Evolutionary conservation across 2,113 vertebrate species (phyloP).

Genomic region (Pachypanchax playfairii): DNA sequence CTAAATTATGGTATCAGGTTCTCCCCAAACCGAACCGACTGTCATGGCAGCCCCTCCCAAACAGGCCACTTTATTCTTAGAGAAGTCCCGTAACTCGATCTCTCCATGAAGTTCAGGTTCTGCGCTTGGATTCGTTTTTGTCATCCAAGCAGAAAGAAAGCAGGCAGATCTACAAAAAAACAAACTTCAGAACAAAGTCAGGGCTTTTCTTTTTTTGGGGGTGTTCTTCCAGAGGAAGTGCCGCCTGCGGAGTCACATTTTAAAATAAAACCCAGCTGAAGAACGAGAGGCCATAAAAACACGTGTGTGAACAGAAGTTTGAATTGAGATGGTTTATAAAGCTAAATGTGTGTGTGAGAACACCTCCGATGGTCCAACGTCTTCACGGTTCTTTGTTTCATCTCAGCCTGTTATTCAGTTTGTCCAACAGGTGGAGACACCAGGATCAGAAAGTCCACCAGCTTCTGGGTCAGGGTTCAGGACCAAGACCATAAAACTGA

Average conservation of each 20-base stretch:
- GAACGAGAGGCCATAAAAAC: neutral
- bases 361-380: no score
- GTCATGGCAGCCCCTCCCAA: slow-evolving; percentile 68
- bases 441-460: neutral
- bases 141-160: slow-evolving; percentile 32
- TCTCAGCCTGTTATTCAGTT: neutral
- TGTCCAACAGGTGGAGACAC: slow-evolving; percentile 23
- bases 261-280: slow-evolving; percentile 64
- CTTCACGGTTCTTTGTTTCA: neutral
- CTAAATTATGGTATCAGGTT: slow-evolving; percentile 74
- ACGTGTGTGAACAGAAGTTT: neutral
- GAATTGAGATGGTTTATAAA: neutral
- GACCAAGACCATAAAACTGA: neutral
- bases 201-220: slow-evolving; percentile 9
- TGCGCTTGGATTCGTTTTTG: slow-evolving; percentile 55
- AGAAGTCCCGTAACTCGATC: slow-evolving; percentile 61
- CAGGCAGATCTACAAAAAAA: slow-evolving; percentile 60
- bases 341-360: neutral
- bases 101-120: slow-evolving; percentile 23
- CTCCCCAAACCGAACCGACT: slow-evolving; percentile 45
- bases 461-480: slow-evolving; percentile 8
- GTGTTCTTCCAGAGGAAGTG: slow-evolving; percentile 41
- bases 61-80: slow-evolving; percentile 53
- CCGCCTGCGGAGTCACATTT: slow-evolving; percentile 35
- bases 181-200: slow-evolving; percentile 61